A percentile compares a stretch with the other conserved stretches of the same genome.
Conservation (phyloP, 2,113 vertebrate genomes). For the Opisthocomus hoazin region DNA sequence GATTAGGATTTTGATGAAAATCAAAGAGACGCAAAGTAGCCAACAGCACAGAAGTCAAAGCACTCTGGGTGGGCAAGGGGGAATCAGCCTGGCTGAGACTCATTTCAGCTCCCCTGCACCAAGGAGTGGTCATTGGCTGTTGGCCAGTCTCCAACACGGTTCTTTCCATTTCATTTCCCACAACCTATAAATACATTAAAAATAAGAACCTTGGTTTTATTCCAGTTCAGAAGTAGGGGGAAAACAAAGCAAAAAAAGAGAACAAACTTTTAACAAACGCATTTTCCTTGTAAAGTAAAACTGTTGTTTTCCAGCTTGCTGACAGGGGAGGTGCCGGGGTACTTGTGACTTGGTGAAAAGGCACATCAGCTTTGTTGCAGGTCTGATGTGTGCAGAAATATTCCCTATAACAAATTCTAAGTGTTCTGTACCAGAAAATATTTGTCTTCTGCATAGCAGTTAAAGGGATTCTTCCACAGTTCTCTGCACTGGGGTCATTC, state of each 20-base stretch:
- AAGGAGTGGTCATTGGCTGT: not conserved
- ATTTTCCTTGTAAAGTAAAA: not conserved
- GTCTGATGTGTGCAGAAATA: not conserved
- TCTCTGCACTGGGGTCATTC: not conserved
- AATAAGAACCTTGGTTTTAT: not conserved
- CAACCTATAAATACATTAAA: slow-evolving; percentile 21
- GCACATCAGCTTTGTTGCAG: not conserved
- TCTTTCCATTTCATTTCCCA: slow-evolving; percentile 15
- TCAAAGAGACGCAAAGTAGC: not conserved
- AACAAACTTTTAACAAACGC: not conserved
- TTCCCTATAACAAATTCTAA: not conserved
- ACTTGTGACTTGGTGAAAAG: not conserved
- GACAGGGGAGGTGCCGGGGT: not conserved
- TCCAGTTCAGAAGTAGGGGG: not conserved
- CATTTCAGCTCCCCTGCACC: not conserved
- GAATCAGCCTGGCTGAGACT: not conserved
- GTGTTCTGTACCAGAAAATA: slow-evolving; percentile 14
- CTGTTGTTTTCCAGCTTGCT: not conserved
- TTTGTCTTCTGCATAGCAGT: slow-evolving; percentile 15
- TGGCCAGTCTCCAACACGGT: not conserved
- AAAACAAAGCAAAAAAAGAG: accelerated
- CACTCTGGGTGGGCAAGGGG: not conserved
- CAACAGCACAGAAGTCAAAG: not conserved
- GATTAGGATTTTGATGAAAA: not conserved
- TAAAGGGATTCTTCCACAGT: not conserved